phyloP scores from a whole-genome alignment of 2,888 invertebrate genomes.

The Criorhina ranunculi region DNA sequence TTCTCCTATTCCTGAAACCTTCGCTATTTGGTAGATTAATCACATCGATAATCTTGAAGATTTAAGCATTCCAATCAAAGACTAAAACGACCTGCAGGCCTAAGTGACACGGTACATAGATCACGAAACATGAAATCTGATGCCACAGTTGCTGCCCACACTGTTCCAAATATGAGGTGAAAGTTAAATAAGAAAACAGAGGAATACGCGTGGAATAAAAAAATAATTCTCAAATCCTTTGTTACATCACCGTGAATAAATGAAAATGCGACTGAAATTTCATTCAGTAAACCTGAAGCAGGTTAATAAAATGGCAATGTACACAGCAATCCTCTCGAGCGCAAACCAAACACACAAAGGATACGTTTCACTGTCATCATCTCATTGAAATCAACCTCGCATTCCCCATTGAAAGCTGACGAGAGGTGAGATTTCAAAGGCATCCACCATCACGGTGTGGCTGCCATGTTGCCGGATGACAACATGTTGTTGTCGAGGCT shows the following conservation, averaged over 20 bases:
- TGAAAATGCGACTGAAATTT: slow-evolving; percentile 12
- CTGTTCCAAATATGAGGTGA: neutral
- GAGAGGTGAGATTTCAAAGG: slow-evolving; percentile 30
- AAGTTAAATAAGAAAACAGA: neutral
- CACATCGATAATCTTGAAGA: too few species aligned
- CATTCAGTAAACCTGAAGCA: slow-evolving; percentile 22
- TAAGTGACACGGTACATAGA: too few species aligned
- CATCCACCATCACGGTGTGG: neutral
- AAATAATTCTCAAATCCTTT: neutral
- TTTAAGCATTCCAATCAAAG: too few species aligned
- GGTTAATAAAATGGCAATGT: slow-evolving; percentile 37
- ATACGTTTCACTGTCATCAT: slow-evolving; percentile 30
- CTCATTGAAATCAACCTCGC: slow-evolving; percentile 43
- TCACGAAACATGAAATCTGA: too few species aligned
- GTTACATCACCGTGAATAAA: slow-evolving; percentile 15
- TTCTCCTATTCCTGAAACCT: too few species aligned
- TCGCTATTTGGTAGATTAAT: too few species aligned
- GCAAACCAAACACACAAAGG: slow-evolving; percentile 29
- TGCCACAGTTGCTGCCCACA: neutral
- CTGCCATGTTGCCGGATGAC: slow-evolving; percentile 20
- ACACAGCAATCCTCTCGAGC: slow-evolving; percentile 14
- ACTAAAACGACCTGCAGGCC: too few species aligned
- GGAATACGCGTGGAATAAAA: neutral
- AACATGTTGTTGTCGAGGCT: slow-evolving; percentile 6
- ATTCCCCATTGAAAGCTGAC: slow-evolving; percentile 19